Percentiles rank a stretch among this genome's conserved stretches.
Conservation (phyloP, 2,113 vertebrate genomes). For the Passer domesticus region DNA sequence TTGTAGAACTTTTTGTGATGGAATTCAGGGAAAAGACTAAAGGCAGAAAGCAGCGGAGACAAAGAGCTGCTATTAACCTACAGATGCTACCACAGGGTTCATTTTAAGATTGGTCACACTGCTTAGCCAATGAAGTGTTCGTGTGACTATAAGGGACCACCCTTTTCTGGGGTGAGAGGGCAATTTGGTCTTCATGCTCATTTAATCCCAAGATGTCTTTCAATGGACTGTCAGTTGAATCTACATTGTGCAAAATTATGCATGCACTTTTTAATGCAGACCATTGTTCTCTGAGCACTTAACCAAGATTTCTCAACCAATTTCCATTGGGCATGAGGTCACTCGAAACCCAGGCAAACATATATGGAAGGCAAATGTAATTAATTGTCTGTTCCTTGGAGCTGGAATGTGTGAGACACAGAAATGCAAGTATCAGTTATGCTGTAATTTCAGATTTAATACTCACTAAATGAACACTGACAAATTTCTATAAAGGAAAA, state of each 20-base stretch:
- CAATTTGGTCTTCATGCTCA: conserved; percentile 83
- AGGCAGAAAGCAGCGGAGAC: conserved; percentile 75
- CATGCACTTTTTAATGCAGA: conserved; percentile 83
- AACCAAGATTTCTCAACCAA: conserved; percentile 78
- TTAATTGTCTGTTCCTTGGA: conserved; percentile 27
- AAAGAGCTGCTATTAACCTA: conserved; percentile 82
- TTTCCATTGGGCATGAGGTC: conserved; percentile 80
- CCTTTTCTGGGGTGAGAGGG: conserved; percentile 82
- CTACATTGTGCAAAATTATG: conserved; percentile 85
- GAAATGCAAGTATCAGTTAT: not conserved
- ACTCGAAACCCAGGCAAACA: conserved; percentile 70
- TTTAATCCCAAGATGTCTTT: conserved; percentile 79
- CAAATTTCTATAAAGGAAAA: not conserved
- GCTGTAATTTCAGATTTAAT: conserved; percentile 25
- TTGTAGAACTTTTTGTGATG: conserved; percentile 79
- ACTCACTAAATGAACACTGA: conserved; percentile 8
- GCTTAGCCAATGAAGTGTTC: conserved; percentile 77
- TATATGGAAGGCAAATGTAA: conserved; percentile 70
- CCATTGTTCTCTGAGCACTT: conserved; percentile 78
- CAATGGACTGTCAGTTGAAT: conserved; percentile 80
- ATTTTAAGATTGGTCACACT: conserved; percentile 81
- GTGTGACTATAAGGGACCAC: conserved; percentile 76
- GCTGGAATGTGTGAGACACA: not conserved
- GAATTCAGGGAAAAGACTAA: conserved; percentile 76
- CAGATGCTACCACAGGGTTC: conserved; percentile 76